Percentiles rank a stretch among this genome's conserved stretches.
Evolutionary conservation across 2,797 vertebrate genomes (phyloP).

Genomic region (Semaprochilodus insignis): DNA sequence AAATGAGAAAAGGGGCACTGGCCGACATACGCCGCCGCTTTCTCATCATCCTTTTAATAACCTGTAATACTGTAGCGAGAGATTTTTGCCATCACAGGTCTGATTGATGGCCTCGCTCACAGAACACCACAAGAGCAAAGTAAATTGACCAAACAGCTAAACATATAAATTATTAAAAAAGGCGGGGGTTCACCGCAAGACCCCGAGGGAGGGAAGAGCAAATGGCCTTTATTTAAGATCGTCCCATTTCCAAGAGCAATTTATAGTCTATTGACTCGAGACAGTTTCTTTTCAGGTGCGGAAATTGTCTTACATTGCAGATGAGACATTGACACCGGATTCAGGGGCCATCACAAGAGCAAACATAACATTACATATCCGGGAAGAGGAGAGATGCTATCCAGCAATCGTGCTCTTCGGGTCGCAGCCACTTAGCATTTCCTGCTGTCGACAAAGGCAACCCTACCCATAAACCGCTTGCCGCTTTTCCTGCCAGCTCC

Average conservation of each 20-base stretch:
- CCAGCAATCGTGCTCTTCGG: slow-evolving; percentile 74
- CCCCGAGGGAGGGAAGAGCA: slow-evolving; percentile 75
- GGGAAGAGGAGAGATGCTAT: slow-evolving; percentile 87
- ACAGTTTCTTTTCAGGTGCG: slow-evolving; percentile 90
- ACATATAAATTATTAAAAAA: slow-evolving; percentile 99
- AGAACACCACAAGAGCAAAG: slow-evolving; percentile 84
- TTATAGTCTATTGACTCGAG: slow-evolving; percentile 96
- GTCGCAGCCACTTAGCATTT: slow-evolving; percentile 63
- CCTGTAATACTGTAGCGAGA: slow-evolving; percentile 85
- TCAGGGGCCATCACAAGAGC: slow-evolving; percentile 72
- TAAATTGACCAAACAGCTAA: slow-evolving; percentile 91
- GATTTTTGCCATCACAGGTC: slow-evolving; percentile 81
- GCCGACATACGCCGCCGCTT: slow-evolving; percentile 77
- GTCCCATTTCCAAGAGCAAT: slow-evolving; percentile 91
- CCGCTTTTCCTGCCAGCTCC: slow-evolving; percentile 47
- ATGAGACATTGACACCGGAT: slow-evolving; percentile 93
- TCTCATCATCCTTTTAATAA: slow-evolving; percentile 90
- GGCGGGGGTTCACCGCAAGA: slow-evolving; percentile 76
- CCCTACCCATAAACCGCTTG: slow-evolving; percentile 17
- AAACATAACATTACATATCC: slow-evolving; percentile 87
- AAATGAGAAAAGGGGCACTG: slow-evolving; percentile 81
- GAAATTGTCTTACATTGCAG: slow-evolving; percentile 98
- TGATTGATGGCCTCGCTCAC: slow-evolving; percentile 89
- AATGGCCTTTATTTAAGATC: slow-evolving; percentile 90
- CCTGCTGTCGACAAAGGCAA: slow-evolving; percentile 61